Evolutionary conservation across 1,140 invertebrate genomes (phyloP), one percentile per base, ranked within the genome.

Genomic region (Drosophila kanapiae): DNA sequence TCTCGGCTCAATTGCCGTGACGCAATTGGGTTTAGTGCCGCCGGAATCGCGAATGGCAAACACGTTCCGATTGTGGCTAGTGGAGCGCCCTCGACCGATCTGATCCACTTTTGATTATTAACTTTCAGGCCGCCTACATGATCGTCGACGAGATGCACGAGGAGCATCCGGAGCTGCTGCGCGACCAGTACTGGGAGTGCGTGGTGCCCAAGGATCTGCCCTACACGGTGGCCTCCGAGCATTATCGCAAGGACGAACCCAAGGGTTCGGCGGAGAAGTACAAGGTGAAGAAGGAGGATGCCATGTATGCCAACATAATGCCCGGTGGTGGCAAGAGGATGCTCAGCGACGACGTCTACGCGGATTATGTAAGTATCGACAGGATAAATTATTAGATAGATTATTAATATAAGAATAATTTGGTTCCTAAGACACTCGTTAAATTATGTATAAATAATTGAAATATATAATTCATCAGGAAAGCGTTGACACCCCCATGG

Each of bases 71-170:
- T 54, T 35, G 31, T 31, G 31, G 31, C 31, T 6, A 37, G 27
- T 53, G 35, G 58, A 61, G 31, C 61, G 40, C 78, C 65, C 81
- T 75, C 68, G 54, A 80, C 62, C 77, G 49, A 75, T 75, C 49
- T 83, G 56, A 75, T 75, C 56, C 47, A 82, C 77, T 65, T 70
- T 67, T 68, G 67, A 45, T 59, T 42, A 40, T 23, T 23, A 37
- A 45, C 43, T 93, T 93, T 29, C 90, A 97, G 97, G 97, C 97
- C 13, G 96, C 96, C 37, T 97, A 97, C 92, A 97, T 97, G 96
- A 97, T 97, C 64, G 97, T 98, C 1, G 97, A 98, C 83, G 97
- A 97, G 92, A 97, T 98, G 96, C 97, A 98, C 92, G 96, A 97
- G 83, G 97, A 97, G 91, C 96, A 97, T 91, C 97, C 97, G 5